Base-by-base conservation (phyloP, 37 sponge, comb jelly and placozoan genomes). In the Oopsacas minuta region DNA sequence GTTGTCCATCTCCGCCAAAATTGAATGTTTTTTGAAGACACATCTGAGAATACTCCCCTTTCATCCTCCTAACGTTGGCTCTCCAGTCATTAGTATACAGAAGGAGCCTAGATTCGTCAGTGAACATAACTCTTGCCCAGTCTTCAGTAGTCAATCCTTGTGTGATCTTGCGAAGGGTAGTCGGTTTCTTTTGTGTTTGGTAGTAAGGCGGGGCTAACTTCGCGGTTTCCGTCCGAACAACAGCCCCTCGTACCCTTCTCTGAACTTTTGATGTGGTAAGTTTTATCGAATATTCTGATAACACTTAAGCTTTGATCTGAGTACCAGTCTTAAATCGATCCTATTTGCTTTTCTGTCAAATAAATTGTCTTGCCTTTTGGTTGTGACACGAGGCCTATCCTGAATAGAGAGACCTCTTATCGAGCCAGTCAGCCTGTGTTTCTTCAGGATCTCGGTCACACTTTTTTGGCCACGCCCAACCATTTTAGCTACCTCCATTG, bases 301-400 rank as follows among this genome's bases (percentile, higher is more conserved):
- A 61, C 28, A 61, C 75, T 61, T 61, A 25, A n/a, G 75, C 75
- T 61, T 34, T 61, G 75, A 61, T 61, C 75, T 61, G 75, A 61
- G 7, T 61, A 61, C 12, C 49, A 42, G 75, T 61, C 75, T 61
- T 61, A 61, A 61, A 61, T 61, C 75, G 75, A 61, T 61, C 75
- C 75, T 10, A 32, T 61, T 61, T 61, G 75, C 75, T 61, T 61
- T 61, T 61, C 75, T 61, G 75, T 32, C 75, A 32, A 61, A 61
- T 61, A 61, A 61, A 61, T n/a, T 61, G 22, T 61, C 75, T 61
- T 61, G 75, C 75, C 75, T 61, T 12, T 20, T 61, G 75, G 75
- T 12, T 61, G 75, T 61, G 75, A 61, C 75, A 61, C 75, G 75
- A 61, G 75, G 75, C 75, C 22, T 61, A 61, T n/a, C 75, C 75